These are phyloP conservation scores for Cepaea nemoralis DNA, from an alignment of 1,140 invertebrate species.

Conservation along the genomic window DNA sequence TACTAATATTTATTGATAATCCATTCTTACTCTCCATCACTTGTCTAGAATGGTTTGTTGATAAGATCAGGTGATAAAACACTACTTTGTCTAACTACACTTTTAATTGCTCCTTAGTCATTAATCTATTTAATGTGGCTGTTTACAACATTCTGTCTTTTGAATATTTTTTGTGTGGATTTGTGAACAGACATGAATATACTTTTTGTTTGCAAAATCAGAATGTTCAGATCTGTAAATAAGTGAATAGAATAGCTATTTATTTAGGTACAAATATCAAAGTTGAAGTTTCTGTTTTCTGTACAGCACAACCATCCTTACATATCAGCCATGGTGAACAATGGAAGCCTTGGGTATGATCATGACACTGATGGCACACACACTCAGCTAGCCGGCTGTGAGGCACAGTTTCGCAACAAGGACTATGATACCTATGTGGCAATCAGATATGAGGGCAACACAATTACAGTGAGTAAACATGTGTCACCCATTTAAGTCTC, in stretches of 20 bases:
- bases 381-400: conserved; percentile 89
- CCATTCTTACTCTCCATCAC: too few species aligned
- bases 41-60: too few species aligned
- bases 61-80: too few species aligned
- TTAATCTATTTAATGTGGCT: too few species aligned
- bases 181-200: too few species aligned
- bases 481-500: background rate
- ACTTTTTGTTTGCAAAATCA: too few species aligned
- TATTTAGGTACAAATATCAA: background rate
- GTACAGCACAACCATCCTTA: conserved; percentile 96
- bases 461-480: conserved; percentile 79
- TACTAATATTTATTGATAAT: too few species aligned
- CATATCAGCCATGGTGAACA: conserved; percentile 98
- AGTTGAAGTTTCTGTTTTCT: too few species aligned
- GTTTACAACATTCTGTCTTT: too few species aligned
- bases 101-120: too few species aligned
- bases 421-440: conserved; percentile 91
- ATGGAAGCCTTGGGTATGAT: conserved; percentile 95
- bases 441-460: conserved; percentile 92
- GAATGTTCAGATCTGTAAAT: background rate
- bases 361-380: conserved; percentile 98
- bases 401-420: conserved; percentile 91
- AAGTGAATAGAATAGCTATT: background rate
- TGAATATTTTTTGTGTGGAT: too few species aligned
- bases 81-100: too few species aligned